Percentiles rank a stretch among this genome's conserved stretches.
phyloP scores from a whole-genome alignment of 2,888 invertebrate species.

The Helobdella robusta region DNA sequence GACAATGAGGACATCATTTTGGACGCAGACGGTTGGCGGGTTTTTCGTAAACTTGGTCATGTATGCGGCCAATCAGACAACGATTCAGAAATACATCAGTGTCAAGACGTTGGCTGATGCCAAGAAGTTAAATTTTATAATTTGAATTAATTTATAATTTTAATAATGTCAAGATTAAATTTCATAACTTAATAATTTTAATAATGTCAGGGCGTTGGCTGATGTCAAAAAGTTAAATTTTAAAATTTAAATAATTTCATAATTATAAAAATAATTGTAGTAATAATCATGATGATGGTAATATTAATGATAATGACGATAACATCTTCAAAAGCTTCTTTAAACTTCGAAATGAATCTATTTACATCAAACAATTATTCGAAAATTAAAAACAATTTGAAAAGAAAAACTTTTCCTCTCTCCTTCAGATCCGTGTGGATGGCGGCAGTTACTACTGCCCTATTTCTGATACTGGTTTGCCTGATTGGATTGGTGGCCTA shows the following conservation, averaged over 20 bases:
- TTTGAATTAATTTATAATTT: too few relatives aligned
- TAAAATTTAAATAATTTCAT: too few relatives aligned
- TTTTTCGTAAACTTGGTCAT: constrained; percentile 83
- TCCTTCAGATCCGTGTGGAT: constrained; percentile 29
- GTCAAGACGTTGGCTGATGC: constrained; percentile 28
- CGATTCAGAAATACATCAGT: constrained; percentile 33
- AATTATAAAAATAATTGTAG: too few relatives aligned
- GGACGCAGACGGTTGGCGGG: constrained; percentile 71
- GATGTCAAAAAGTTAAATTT: constrained; percentile 30
- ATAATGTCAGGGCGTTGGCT: constrained; percentile 26
- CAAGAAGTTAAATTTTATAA: constrained; percentile 30
- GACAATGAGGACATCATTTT: constrained; percentile 74
- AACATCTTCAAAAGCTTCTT: too few relatives aligned
- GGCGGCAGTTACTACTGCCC: constrained; percentile 3
- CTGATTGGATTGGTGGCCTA: constrained; percentile 37
- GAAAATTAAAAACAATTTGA: too few relatives aligned
- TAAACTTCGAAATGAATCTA: too few relatives aligned
- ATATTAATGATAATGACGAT: too few relatives aligned
- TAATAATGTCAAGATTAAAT: too few relatives aligned
- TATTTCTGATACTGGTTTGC: constrained; percentile 29
- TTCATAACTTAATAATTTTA: constrained; percentile 34
- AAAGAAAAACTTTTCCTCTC: too few relatives aligned
- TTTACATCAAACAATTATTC: too few relatives aligned
- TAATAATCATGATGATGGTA: too few relatives aligned
- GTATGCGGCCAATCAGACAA: constrained; percentile 80